These are phyloP conservation scores for Platyrinchus mystaceus DNA, from an alignment of 2,797 vertebrate species.

Conservation along the genomic window DNA sequence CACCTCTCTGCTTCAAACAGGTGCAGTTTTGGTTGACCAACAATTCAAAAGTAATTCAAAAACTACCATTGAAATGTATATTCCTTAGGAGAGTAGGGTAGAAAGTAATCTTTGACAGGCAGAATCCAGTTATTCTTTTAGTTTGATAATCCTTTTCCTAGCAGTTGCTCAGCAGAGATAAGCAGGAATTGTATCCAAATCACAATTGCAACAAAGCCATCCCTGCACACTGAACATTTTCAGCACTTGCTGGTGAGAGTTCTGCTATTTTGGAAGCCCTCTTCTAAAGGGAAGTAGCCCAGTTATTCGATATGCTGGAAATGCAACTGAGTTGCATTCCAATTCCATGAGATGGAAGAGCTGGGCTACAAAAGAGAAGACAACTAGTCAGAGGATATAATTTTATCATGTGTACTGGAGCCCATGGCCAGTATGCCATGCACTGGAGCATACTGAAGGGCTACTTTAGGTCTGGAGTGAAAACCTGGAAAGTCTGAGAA, in stretches of 20 bases:
- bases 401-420: background rate
- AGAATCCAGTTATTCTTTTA: background rate
- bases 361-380: background rate
- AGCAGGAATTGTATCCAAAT: background rate
- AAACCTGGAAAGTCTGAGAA: background rate
- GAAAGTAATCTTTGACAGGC: background rate
- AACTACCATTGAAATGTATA: background rate
- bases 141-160: background rate
- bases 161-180: background rate
- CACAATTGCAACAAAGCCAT: fast-evolving
- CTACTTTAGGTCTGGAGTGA: background rate
- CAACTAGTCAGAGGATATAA: background rate
- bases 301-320: background rate
- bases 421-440: fast-evolving
- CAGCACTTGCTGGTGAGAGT: background rate
- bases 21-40: background rate
- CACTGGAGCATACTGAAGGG: background rate
- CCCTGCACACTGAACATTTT: background rate
- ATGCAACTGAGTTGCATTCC: fast-evolving
- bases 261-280: background rate
- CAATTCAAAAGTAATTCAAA: background rate
- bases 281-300: background rate
- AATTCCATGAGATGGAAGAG: background rate
- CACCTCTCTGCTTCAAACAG: background rate
- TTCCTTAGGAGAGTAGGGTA: background rate